A percentile compares a stretch with the other conserved stretches of the same genome.
Conservation (phyloP, 2,888 invertebrate genomes). For the Oligia strigilis region DNA sequence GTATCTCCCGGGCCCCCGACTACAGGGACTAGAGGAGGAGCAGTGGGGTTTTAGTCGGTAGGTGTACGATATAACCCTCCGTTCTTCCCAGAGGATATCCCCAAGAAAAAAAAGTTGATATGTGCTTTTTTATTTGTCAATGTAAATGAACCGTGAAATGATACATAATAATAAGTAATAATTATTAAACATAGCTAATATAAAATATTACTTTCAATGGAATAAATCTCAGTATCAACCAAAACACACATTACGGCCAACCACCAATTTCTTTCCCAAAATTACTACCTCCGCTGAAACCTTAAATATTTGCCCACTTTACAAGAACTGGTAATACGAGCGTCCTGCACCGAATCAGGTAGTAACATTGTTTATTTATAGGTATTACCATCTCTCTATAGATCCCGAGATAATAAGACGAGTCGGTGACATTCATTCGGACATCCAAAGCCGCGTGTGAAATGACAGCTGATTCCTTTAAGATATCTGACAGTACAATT, state of each 20-base stretch:
- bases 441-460: conserved; percentile 84
- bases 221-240: background rate
- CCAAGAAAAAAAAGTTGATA: background rate
- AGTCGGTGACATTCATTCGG: conserved; percentile 75
- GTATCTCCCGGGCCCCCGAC: background rate
- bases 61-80: background rate
- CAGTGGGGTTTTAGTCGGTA: too few relatives aligned
- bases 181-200: background rate
- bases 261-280: background rate
- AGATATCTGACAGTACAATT: conserved; percentile 73
- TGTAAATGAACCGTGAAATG: too few relatives aligned
- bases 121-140: too few relatives aligned
- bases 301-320: conserved; percentile 25
- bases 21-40: background rate
- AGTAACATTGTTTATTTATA: conserved; percentile 56
- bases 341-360: conserved; percentile 18
- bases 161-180: too few relatives aligned
- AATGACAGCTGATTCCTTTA: conserved; percentile 85
- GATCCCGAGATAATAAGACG: conserved; percentile 66
- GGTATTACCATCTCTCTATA: conserved; percentile 54
- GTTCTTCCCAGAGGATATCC: too few relatives aligned
- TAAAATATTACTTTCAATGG: background rate
- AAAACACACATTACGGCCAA: background rate
- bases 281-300: background rate
- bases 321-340: conserved; percentile 11